Percentiles rank a stretch among this genome's conserved stretches.
Evolutionary conservation across 2,888 invertebrate genomes (phyloP).

Genomic region (Melinopterus prodromus): DNA sequence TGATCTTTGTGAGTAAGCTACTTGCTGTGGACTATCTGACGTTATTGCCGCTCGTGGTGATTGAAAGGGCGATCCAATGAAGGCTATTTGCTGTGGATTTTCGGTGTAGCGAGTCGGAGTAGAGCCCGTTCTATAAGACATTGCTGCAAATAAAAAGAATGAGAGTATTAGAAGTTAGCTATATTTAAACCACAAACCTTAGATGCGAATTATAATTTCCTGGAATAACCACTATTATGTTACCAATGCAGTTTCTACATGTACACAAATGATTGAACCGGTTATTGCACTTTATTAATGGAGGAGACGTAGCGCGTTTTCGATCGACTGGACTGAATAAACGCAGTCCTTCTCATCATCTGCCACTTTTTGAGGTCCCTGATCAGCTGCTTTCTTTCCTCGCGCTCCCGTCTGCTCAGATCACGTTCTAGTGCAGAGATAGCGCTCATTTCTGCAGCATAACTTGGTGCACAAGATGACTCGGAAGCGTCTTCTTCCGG

Average conservation of each 20-base stretch:
- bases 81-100: neutral
- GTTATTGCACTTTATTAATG: neutral
- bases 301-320: neutral
- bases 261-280: no score
- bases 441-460: neutral
- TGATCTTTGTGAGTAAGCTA: neutral
- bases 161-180: neutral
- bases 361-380: slow-evolving; percentile 37
- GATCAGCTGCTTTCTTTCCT: slow-evolving; percentile 34
- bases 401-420: slow-evolving; percentile 32
- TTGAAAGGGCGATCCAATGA: neutral
- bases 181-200: neutral
- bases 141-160: neutral
- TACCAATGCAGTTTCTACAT: no score
- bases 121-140: neutral
- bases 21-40: neutral
- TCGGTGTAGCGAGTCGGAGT: neutral
- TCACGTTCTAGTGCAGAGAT: slow-evolving; percentile 22
- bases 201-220: neutral
- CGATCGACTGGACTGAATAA: neutral
- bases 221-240: no score
- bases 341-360: slow-evolving; percentile 33
- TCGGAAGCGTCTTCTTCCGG: neutral
- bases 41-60: neutral
- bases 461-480: neutral